Evolutionary conservation across 1,140 invertebrate genomes (phyloP).

Genomic region (Helicoverpa armigera): DNA sequence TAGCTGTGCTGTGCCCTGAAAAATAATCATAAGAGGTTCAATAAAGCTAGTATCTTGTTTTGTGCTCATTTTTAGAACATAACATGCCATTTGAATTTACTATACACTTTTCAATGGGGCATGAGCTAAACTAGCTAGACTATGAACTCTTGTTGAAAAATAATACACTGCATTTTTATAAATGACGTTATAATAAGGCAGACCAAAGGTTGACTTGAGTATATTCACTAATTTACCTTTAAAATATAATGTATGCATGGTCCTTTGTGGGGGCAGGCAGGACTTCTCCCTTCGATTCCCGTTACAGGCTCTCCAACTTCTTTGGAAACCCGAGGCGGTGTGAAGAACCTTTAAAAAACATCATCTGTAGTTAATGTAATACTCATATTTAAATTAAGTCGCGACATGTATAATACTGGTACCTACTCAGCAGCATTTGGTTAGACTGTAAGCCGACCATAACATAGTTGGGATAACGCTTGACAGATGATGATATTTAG

Average conservation of each 20-base stretch:
- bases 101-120: no score
- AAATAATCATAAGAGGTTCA: slow-evolving; percentile 30
- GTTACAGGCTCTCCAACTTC: slow-evolving; percentile 69
- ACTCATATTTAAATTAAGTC: no score
- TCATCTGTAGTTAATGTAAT: neutral
- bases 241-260: slow-evolving; percentile 79
- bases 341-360: slow-evolving; percentile 79
- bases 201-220: no score
- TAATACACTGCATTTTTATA: no score
- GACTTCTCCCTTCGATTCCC: slow-evolving; percentile 68
- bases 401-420: neutral
- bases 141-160: no score
- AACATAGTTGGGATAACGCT: no score
- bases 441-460: neutral
- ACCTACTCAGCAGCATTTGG: neutral
- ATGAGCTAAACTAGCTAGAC: no score
- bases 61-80: no score
- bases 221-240: slow-evolving; percentile 58
- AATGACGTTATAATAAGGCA: no score
- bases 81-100: no score
- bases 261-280: slow-evolving; percentile 80
- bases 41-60: no score
- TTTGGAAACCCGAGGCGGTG: slow-evolving; percentile 81
- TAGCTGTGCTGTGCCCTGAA: slow-evolving; percentile 81
- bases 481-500: no score